Evolutionary conservation across 2,113 vertebrate species (phyloP).

Genomic region (Candoia aspera): DNA sequence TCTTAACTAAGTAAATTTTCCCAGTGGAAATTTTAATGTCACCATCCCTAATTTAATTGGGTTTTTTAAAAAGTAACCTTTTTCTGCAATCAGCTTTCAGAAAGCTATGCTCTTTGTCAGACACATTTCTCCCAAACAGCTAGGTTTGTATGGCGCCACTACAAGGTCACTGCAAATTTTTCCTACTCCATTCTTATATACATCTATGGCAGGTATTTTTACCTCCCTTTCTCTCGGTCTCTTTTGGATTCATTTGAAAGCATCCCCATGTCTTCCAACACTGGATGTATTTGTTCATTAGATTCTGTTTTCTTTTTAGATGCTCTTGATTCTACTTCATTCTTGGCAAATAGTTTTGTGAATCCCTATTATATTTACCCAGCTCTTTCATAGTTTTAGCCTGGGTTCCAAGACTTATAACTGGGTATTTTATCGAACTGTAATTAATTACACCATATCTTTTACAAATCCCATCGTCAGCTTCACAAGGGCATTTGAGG

Average conservation of each 20-base stretch:
- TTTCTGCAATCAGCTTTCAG: too few species aligned
- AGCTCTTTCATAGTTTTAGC: not conserved
- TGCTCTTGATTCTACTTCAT: not conserved
- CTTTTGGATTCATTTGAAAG: not conserved
- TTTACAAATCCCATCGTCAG: not conserved
- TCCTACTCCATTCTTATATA: not conserved
- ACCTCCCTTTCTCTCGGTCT: not conserved
- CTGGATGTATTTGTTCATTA: not conserved
- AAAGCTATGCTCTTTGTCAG: too few species aligned
- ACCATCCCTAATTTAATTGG: too few species aligned
- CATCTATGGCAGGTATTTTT: not conserved
- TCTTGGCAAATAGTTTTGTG: not conserved
- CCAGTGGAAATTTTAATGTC: too few species aligned
- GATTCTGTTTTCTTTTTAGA: not conserved
- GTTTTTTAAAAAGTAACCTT: too few species aligned
- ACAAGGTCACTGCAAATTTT: too few species aligned
- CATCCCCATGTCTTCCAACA: not conserved
- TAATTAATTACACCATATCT: constrained; percentile 4
- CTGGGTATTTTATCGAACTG: not conserved
- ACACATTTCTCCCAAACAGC: too few species aligned
- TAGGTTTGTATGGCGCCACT: too few species aligned
- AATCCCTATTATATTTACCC: not conserved
- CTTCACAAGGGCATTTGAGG: constrained; percentile 11
- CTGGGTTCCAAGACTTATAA: not conserved
- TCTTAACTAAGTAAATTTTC: too few species aligned